Conservation (phyloP, 2,113 vertebrate genomes). For the Morphnarchus princeps region DNA sequence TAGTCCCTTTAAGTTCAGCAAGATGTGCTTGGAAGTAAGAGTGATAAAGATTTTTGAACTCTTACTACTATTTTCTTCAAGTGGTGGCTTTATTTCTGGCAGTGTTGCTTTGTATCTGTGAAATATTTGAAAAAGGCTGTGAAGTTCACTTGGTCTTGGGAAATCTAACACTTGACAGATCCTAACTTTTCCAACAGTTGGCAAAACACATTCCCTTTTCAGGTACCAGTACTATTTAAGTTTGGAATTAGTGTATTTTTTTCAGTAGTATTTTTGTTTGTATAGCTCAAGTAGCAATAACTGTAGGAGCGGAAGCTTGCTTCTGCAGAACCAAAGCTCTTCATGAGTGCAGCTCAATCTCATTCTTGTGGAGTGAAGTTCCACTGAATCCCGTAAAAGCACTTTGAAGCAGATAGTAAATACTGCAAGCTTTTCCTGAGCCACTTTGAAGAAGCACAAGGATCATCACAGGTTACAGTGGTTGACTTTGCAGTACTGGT, state of each 20-base stretch:
- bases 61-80: neutral
- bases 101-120: neutral
- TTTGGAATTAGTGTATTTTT: neutral
- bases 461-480: neutral
- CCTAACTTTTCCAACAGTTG: neutral
- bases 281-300: conserved; percentile 57
- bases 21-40: neutral
- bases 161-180: neutral
- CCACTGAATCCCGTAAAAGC: neutral
- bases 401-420: conserved; percentile 43
- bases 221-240: conserved; percentile 9
- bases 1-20: conserved; percentile 13
- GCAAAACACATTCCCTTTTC: neutral
- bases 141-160: neutral
- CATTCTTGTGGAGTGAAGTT: neutral
- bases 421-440: conserved; percentile 37
- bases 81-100: neutral
- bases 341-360: conserved; percentile 38
- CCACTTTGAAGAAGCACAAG: conserved; percentile 46
- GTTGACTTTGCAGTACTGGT: conserved; percentile 13
- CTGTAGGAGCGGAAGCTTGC: conserved; percentile 18
- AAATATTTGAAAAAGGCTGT: conserved; percentile 1
- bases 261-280: neutral
- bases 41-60: neutral
- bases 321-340: conserved; percentile 58